Base-by-base conservation (phyloP, 1,140 invertebrate genomes). In the Acromyrmex echinatior region DNA sequence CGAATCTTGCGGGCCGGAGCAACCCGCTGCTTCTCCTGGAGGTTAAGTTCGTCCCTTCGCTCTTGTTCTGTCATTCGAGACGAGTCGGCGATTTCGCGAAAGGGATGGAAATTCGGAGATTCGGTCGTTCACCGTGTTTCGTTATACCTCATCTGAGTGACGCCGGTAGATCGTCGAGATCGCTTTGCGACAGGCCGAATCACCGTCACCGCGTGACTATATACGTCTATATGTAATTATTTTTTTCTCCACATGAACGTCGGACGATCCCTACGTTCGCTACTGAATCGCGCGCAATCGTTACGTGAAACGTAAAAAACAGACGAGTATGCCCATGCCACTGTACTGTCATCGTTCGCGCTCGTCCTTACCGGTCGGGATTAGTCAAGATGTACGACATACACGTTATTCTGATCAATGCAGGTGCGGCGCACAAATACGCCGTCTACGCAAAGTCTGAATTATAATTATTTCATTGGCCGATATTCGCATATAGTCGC, bases 1-100 rank as follows among this genome's bases (percentile, higher is more conserved):
- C 95, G 94, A 90, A 95, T 95, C 86, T 93, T 95, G 39, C 95
- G 94, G 88, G 91, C 93, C 66, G 92, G 91, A 76, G 92, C 88
- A 31, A 86, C 84, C 81, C 87, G 92, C 88, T 92, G 92, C 90
- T 92, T 92, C 91, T 91, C 88, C 84, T 91, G 88, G 92, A 95
- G 94, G 94, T 95, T 95, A 94, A 93, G 89, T 90, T 92, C 88
- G 70, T 79, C 76, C 80, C 86, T 92, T 35, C 66, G 68, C 86
- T 94, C 92, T 63, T 92, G 91, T 79, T 92, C 94, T 92, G 94
- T 91, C 95, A 95, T 95, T 93, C 92, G 93, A 87, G 74, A 80
- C 71, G 71, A 16, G 21, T 70, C 45, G 21, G 21, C 66, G 39
- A 16, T 49, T 82, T 18, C n/a, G 28, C 58, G 25, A 45, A 45